These are phyloP conservation scores for Lathamus discolor DNA, from an alignment of 2,113 vertebrate genomes.

Conservation along the genomic window DNA sequence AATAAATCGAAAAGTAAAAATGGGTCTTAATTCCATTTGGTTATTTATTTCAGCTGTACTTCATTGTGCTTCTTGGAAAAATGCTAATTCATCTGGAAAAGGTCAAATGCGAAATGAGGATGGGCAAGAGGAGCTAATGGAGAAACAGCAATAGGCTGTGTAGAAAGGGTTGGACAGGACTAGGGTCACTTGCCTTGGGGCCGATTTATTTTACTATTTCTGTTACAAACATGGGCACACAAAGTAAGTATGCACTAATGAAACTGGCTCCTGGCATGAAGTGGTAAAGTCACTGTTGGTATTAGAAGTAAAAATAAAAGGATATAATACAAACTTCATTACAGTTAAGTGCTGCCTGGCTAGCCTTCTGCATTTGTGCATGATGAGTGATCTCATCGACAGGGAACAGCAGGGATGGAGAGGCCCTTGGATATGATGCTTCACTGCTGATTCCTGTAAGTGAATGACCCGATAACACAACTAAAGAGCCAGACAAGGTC, in stretches of 20 bases:
- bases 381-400: neutral
- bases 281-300: neutral
- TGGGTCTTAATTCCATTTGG: neutral
- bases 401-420: neutral
- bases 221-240: neutral
- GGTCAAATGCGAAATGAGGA: neutral
- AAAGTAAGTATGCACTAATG: neutral
- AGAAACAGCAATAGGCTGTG: neutral
- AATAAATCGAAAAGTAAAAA: no score
- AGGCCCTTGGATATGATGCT: neutral
- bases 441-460: neutral
- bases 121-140: neutral
- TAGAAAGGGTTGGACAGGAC: neutral
- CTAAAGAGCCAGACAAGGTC: neutral
- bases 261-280: neutral
- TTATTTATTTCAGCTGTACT: neutral
- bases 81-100: neutral
- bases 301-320: neutral
- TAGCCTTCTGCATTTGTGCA: neutral
- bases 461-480: accelerated
- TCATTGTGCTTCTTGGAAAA: neutral
- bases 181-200: neutral
- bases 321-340: neutral
- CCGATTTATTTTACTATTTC: neutral
- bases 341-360: neutral